Percentiles rank a stretch among this genome's conserved stretches.
phyloP scores from a whole-genome alignment of 2,797 vertebrate genomes.

The Loris lydekkerianus region DNA sequence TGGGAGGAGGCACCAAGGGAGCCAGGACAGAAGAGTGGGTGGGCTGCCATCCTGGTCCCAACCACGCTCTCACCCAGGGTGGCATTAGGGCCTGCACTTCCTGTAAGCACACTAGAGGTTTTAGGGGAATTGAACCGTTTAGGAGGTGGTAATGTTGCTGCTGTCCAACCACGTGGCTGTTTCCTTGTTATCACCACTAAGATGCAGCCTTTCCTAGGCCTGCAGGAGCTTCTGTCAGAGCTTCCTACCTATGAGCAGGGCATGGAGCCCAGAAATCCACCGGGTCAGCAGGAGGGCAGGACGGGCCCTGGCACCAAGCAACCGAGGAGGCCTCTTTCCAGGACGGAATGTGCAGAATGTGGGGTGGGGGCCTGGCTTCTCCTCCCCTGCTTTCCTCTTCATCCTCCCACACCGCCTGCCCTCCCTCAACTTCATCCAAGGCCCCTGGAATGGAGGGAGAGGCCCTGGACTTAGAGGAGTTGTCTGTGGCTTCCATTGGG shows the following conservation, averaged over 20 bases:
- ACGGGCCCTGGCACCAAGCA: rapidly evolving
- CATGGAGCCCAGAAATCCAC: neutral
- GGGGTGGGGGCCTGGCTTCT: neutral
- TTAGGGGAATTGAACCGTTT: neutral
- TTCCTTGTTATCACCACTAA: neutral
- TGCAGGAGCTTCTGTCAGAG: neutral
- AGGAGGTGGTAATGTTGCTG: neutral
- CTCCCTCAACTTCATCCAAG: neutral
- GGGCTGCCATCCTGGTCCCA: neutral
- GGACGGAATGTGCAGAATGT: neutral
- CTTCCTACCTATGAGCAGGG: neutral
- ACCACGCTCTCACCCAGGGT: neutral
- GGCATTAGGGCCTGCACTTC: neutral
- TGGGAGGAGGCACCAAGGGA: too few relatives aligned
- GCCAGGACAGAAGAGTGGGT: neutral
- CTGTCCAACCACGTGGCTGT: neutral
- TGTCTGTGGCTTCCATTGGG: neutral
- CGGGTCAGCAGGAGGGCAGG: rapidly evolving
- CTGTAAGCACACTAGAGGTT: neutral
- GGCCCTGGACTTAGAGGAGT: neutral
- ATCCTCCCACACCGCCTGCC: neutral
- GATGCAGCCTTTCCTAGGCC: neutral
- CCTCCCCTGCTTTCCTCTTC: neutral
- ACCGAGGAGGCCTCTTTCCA: neutral
- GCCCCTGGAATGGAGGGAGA: neutral